Evolutionary conservation across 2,113 vertebrate genomes (phyloP).

Genomic region (Dendrocopos noguchii): DNA sequence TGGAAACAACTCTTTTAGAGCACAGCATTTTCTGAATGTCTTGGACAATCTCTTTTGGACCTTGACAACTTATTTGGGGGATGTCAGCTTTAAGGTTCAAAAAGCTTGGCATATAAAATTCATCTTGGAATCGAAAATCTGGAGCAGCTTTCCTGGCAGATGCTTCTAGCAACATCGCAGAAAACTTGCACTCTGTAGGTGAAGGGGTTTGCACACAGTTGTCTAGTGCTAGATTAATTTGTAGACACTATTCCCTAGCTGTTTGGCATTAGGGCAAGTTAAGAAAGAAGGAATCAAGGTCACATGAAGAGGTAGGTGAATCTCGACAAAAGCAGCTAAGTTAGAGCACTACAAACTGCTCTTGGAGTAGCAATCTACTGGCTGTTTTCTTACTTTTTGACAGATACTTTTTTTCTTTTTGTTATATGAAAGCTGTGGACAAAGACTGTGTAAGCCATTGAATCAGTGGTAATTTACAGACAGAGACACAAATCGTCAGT

Average conservation of each 20-base stretch:
- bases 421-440: neutral
- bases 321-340: neutral
- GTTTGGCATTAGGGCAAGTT: neutral
- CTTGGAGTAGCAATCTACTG: neutral
- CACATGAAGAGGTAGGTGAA: neutral
- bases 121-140: slow-evolving; percentile 27
- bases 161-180: neutral
- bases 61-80: slow-evolving; percentile 18
- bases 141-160: slow-evolving; percentile 42
- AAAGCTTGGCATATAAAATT: slow-evolving; percentile 38
- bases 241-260: neutral
- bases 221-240: slow-evolving; percentile 32
- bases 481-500: neutral
- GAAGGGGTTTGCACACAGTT: slow-evolving; percentile 5
- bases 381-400: neutral
- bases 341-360: neutral
- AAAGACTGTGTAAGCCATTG: neutral
- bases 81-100: slow-evolving; percentile 24
- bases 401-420: neutral
- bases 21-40: neutral
- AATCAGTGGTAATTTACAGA: neutral
- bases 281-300: neutral
- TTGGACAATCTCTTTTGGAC: slow-evolving; percentile 12
- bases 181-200: neutral
- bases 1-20: neutral